Evolutionary conservation across 2,113 vertebrate species (phyloP).

Genomic region (Carassius carassius): DNA sequence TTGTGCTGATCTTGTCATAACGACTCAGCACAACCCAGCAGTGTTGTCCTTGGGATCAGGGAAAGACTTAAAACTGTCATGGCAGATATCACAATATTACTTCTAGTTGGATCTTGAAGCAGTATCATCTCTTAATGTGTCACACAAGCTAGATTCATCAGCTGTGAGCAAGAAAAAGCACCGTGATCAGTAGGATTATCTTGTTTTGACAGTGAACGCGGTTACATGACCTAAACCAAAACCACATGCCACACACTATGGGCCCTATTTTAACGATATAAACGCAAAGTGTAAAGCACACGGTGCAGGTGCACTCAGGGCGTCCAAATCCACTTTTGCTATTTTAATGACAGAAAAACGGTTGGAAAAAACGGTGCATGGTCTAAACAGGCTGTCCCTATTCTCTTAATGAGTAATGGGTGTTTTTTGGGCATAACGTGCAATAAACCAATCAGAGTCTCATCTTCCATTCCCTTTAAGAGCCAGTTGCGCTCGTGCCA

Average conservation of each 20-base stretch:
- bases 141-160: conserved; percentile 54
- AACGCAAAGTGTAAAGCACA: too few species aligned
- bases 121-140: not conserved
- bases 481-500: too few species aligned
- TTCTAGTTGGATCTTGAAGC: conserved; percentile 3
- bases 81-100: not conserved
- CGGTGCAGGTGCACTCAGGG: too few species aligned
- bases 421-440: too few species aligned
- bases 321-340: too few species aligned
- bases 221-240: conserved; percentile 58
- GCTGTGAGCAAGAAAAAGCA: conserved; percentile 57
- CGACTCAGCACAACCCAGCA: not conserved
- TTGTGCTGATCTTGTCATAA: conserved; percentile 27
- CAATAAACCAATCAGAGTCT: too few species aligned
- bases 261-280: too few species aligned
- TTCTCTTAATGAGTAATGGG: too few species aligned
- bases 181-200: conserved; percentile 71
- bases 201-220: conserved; percentile 57
- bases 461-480: too few species aligned
- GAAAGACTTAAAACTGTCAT: conserved; percentile 4
- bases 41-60: not conserved
- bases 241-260: conserved; percentile 21
- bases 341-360: too few species aligned
- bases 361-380: too few species aligned
- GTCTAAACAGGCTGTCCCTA: too few species aligned